Evolutionary conservation across 2,113 vertebrate genomes (phyloP).

Genomic region (Gavialis gangeticus): DNA sequence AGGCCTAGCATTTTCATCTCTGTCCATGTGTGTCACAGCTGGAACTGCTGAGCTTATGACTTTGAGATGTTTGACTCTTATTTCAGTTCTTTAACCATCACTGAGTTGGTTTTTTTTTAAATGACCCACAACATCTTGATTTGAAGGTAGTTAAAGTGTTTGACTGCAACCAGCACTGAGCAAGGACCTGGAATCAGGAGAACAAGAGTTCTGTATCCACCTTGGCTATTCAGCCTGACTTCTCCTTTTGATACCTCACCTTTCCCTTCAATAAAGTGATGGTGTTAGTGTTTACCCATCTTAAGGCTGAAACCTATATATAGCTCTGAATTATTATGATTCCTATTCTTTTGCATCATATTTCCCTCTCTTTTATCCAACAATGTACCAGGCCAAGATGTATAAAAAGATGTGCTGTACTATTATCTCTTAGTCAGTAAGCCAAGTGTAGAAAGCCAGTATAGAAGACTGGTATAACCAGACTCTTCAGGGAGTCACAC

Average conservation of each 20-base stretch:
- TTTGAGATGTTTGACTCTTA: background rate
- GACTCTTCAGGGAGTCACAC: background rate
- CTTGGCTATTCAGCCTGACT: background rate
- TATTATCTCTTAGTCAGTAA: background rate
- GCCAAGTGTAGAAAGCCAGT: background rate
- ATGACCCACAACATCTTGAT: background rate
- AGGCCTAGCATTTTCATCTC: background rate
- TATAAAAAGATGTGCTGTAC: background rate
- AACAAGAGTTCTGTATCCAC: background rate
- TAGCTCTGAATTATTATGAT: background rate
- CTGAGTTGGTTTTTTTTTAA: background rate
- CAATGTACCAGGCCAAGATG: background rate
- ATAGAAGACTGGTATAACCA: background rate
- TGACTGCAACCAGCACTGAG: background rate
- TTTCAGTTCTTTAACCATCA: background rate
- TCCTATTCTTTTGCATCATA: background rate
- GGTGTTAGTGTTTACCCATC: accelerated
- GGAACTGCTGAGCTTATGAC: background rate
- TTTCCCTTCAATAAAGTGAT: background rate
- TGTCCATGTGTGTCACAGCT: background rate
- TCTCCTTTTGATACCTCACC: background rate
- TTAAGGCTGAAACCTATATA: background rate
- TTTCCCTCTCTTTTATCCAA: background rate
- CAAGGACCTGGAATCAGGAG: background rate
- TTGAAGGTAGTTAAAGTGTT: background rate